Evolutionary conservation across 2,888 invertebrate species (phyloP), one percentile per base, ranked within the genome.

Genomic region (Enoplolaimus lenunculus): DNA sequence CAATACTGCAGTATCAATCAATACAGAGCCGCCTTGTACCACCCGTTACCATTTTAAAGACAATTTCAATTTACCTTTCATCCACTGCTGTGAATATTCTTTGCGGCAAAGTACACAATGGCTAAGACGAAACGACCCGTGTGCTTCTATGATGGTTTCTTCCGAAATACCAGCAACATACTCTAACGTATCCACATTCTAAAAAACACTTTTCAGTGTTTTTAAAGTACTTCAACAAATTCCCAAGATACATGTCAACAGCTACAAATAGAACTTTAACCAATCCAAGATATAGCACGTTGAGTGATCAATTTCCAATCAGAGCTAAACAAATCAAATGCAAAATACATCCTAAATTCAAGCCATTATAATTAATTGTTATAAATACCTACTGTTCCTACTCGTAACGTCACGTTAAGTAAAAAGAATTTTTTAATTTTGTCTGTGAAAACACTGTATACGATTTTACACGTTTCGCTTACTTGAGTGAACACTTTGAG

Each of bases 181-280:
- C 82, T 97, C 95, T 73, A 95, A 81, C 0, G 91, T 91, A 81
- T 97, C 95, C 75, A 97, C 92, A 81, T 97, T 97, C 84, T 95
- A 89, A 1, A 75, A 71, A 68, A 67, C 57, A 60, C 7, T 71
- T 59, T 30, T 21, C 34, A 30, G 26, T 30, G 60, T 60, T 1
- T 33, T 1, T 16, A 57, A 29, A 34, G 67, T 16, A 7, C 3
- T 16, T 2, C 34, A 30, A n/a, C 16, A 29, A 16, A 2, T 28
- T 7, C 21, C 31, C 45, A n/a, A n/a, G n/a, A n/a, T n/a, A n/a
- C n/a, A n/a, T n/a, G n/a, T n/a, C n/a, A n/a, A n/a, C n/a, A 34
- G n/a, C n/a, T n/a, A n/a, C n/a, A n/a, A n/a, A n/a, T n/a, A n/a
- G n/a, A n/a, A n/a, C n/a, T n/a, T n/a, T n/a, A n/a, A n/a, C n/a